Base-by-base conservation (phyloP, 2,888 invertebrate species). In the Arge pagana region DNA sequence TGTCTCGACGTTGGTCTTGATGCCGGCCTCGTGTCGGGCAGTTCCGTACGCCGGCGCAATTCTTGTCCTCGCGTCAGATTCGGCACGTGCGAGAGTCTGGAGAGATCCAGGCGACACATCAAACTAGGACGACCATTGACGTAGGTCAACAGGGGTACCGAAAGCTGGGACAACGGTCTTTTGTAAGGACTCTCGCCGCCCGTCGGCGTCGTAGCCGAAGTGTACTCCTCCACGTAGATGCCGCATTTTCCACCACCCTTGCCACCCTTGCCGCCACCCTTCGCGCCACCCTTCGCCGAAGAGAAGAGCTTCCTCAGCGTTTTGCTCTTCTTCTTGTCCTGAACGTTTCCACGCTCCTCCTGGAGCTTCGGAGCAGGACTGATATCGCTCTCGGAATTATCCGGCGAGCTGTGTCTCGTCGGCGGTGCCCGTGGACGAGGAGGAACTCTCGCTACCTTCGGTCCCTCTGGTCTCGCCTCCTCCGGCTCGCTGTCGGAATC, bases 271-370 rank as follows among this genome's bases (percentile, higher is more conserved):
- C 86, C 86, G 54, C 83, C 83, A 45, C 76, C 76, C 0, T 70
- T 77, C 2, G 73, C 73, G 8, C 64, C 74, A 55, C 68, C 73
- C n/a, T 31, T 31, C 40, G 83, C 82, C 8, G 79, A 79, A 1
- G 81, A 82, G 67, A 87, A 87, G 45, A 88, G 76, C 65, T 85
- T 86, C 33, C 85, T 78, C 48, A 88, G 71, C 0, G 87, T 86
- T 63, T 83, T 85, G 62, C 81, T 86, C 71, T 88, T 88, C 74
- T 87, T 88, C 66, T 87, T 87, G 70, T 88, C 87, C 53, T 83
- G 81, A 1, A 82, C 80, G 8, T 79, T 72, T 43, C 82, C 82
- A n/a, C 78, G 78, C 41, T 79, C 80, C 28, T 77, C 75, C 43
- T 79, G 79, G 19, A 79, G 55, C 51, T 45, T 45, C 8, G 74